Conservation (phyloP, 2,888 invertebrate genomes). For the Agrilus cyanescens region DNA sequence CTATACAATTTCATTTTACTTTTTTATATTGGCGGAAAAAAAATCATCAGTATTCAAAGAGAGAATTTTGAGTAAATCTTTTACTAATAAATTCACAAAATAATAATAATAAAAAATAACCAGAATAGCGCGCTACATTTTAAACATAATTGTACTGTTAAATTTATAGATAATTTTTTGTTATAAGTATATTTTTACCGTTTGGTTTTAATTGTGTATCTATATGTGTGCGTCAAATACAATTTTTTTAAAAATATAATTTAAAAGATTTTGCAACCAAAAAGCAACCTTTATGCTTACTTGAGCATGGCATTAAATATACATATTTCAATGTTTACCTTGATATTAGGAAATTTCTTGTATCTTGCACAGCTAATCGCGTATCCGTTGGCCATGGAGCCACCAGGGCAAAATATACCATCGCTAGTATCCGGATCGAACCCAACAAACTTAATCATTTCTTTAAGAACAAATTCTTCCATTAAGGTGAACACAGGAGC, state of each 20-base stretch:
- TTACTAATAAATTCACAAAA: no score
- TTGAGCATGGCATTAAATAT: not conserved
- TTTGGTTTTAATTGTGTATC: not conserved
- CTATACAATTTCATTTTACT: no score
- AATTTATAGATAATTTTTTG: no score
- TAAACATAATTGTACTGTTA: no score
- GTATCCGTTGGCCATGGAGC: conserved; percentile 82
- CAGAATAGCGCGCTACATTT: no score
- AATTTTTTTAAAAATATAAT: not conserved
- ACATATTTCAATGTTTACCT: conserved; percentile 39
- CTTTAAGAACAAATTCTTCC: conserved; percentile 69
- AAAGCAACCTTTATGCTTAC: conserved; percentile 1
- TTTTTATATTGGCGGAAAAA: no score
- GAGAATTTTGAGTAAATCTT: no score
- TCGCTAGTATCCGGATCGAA: conserved; percentile 64
- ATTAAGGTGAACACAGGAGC: conserved; percentile 78
- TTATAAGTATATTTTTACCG: no score
- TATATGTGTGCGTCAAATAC: not conserved
- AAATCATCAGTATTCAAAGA: no score
- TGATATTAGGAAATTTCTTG: conserved; percentile 57
- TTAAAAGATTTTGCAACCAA: conserved; percentile 1
- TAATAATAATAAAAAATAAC: no score
- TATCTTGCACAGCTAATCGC: conserved; percentile 79
- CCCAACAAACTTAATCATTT: conserved; percentile 70
- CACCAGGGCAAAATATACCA: conserved; percentile 83